These are phyloP conservation scores for Cheilosia impressa DNA, from an alignment of 2,888 invertebrate species.

Conservation along the genomic window DNA sequence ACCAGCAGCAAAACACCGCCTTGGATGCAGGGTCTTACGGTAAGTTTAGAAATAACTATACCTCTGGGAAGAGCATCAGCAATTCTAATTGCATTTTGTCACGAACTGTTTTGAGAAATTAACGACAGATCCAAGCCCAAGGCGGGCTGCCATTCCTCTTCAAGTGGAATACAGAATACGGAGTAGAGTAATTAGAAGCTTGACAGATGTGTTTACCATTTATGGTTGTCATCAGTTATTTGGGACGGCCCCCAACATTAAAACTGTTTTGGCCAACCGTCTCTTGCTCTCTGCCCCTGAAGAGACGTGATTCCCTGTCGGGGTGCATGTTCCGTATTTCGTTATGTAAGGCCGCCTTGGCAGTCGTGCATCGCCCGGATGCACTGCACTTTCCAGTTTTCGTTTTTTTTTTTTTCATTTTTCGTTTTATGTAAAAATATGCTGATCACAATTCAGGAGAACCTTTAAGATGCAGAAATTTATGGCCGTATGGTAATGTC, in stretches of 20 bases:
- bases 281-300: background rate
- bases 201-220: slow-evolving; percentile 60
- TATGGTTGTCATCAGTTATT: slow-evolving; percentile 70
- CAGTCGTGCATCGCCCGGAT: slow-evolving; percentile 32
- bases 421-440: slow-evolving; percentile 59
- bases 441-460: slow-evolving; percentile 43
- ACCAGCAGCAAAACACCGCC: slow-evolving; percentile 30
- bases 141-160: slow-evolving; percentile 6
- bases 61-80: slow-evolving; percentile 14
- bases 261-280: slow-evolving; percentile 41
- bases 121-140: slow-evolving; percentile 30
- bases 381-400: slow-evolving; percentile 31
- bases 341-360: slow-evolving; percentile 31
- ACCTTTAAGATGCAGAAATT: slow-evolving; percentile 59
- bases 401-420: slow-evolving; percentile 1
- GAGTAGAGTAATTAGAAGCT: slow-evolving; percentile 70
- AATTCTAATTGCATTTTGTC: slow-evolving; percentile 81
- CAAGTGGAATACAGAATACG: slow-evolving; percentile 9
- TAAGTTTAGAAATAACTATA: slow-evolving; percentile 44
- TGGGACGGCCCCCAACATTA: slow-evolving; percentile 48
- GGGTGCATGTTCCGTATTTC: slow-evolving; percentile 17
- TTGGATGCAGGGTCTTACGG: slow-evolving; percentile 65
- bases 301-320: slow-evolving; percentile 37
- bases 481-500: slow-evolving; percentile 57
- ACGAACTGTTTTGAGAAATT: slow-evolving; percentile 76